Conservation (phyloP, 2,113 vertebrate species). For the Pithys albifrons region DNA sequence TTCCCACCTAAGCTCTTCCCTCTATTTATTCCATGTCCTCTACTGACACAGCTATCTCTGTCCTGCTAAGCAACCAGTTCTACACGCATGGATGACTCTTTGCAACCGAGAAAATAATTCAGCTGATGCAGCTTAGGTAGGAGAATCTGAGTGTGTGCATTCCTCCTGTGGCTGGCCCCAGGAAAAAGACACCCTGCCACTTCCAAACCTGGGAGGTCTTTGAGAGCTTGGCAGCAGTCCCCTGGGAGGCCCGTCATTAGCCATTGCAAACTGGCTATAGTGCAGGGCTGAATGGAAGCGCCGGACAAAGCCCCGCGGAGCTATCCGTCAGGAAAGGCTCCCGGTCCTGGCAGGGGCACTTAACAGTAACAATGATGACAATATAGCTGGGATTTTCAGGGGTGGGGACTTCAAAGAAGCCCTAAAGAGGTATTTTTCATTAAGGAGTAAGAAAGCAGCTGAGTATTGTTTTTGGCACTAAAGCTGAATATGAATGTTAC, state of each 20-base stretch:
- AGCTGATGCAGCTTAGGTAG: constrained; percentile 54
- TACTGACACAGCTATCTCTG: constrained; percentile 16
- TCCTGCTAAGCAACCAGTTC: constrained; percentile 9
- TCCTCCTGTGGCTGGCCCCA: constrained; percentile 39
- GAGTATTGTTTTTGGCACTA: constrained; percentile 26
- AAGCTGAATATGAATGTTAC: constrained; percentile 32
- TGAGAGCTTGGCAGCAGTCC: constrained; percentile 39
- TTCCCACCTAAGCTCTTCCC: neutral
- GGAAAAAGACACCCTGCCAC: constrained; percentile 59
- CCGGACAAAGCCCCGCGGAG: constrained; percentile 20
- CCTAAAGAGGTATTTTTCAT: constrained; percentile 63
- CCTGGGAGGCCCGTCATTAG: constrained; percentile 53
- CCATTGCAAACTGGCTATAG: constrained; percentile 1
- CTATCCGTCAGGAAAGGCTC: constrained; percentile 51
- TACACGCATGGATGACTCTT: constrained; percentile 48
- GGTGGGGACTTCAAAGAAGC: constrained; percentile 54
- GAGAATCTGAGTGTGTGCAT: constrained; percentile 49
- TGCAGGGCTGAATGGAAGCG: neutral
- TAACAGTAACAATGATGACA: constrained; percentile 60
- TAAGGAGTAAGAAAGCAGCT: constrained; percentile 52
- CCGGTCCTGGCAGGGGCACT: constrained; percentile 19
- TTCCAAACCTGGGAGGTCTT: constrained; percentile 65
- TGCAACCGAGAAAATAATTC: constrained; percentile 46
- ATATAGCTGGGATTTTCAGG: constrained; percentile 12
- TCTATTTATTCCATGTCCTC: neutral